Percentiles rank a stretch among this genome's conserved stretches.
Evolutionary conservation across 2,888 invertebrate species (phyloP).

Genomic region (Tipula helvola): DNA sequence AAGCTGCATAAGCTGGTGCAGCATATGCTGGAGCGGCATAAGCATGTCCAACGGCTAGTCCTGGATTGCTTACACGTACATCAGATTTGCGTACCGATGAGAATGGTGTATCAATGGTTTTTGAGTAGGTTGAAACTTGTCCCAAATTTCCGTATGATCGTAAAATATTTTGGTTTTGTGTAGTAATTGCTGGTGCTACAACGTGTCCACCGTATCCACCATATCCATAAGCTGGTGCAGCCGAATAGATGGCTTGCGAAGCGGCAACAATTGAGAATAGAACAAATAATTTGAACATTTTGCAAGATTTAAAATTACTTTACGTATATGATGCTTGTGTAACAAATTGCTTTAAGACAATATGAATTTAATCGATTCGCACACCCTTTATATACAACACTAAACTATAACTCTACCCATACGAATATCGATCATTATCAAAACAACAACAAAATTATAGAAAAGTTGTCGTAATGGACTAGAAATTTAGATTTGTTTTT

Average conservation of each 20-base stretch:
- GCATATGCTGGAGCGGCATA: conserved; percentile 14
- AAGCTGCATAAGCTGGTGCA: conserved; percentile 18
- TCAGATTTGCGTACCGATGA: conserved; percentile 58
- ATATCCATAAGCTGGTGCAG: background rate
- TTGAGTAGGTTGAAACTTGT: conserved; percentile 56
- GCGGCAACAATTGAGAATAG: background rate
- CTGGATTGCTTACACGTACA: conserved; percentile 56
- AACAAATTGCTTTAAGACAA: background rate
- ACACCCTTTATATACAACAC: background rate
- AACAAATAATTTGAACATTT: background rate
- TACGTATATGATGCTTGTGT: background rate
- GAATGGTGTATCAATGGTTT: conserved; percentile 59
- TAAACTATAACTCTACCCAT: background rate
- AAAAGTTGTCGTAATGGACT: background rate
- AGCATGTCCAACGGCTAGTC: conserved; percentile 19
- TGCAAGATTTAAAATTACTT: background rate
- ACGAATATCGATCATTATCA: background rate
- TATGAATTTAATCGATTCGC: background rate
- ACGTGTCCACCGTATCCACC: conserved; percentile 10
- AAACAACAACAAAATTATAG: background rate
- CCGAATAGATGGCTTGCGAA: background rate
- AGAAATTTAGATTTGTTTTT: background rate
- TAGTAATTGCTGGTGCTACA: conserved; percentile 37
- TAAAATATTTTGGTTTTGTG: conserved; percentile 47
- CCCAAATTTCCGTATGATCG: conserved; percentile 54